These are phyloP conservation scores for Eidolon dupreanum DNA, from an alignment of 2,797 vertebrate species.

Conservation along the genomic window DNA sequence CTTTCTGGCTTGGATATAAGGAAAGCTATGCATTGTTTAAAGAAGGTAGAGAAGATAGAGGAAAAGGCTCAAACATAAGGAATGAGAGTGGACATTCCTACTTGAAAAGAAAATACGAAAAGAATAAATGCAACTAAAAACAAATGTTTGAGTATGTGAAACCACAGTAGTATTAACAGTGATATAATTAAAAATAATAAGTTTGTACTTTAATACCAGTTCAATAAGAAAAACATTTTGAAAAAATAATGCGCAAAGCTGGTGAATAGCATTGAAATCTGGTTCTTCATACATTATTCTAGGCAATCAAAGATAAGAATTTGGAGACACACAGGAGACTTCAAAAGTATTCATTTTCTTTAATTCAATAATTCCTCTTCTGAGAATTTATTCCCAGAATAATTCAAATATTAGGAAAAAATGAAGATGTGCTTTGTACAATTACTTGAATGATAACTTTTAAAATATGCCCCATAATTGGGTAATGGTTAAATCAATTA, in stretches of 20 bases:
- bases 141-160: neutral
- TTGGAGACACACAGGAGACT: neutral
- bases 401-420: conserved; percentile 18
- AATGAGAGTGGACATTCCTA: neutral
- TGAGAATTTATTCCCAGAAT: conserved; percentile 9
- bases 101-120: neutral
- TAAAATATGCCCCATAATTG: neutral
- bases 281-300: neutral
- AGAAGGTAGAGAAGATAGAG: neutral
- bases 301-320: neutral
- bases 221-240: neutral
- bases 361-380: neutral
- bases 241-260: neutral
- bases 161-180: neutral
- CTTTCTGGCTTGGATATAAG: conserved; percentile 45
- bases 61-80: neutral
- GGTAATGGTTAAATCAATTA: neutral
- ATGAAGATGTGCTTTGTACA: conserved; percentile 23
- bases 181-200: conserved; percentile 1
- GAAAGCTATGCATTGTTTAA: neutral
- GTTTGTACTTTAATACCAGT: neutral
- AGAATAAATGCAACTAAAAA: conserved; percentile 1
- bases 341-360: neutral
- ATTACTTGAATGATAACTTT: neutral
- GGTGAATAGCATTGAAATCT: neutral